These are phyloP conservation scores for Charadrius vociferus DNA, from an alignment of 2,113 vertebrate species.

Conservation along the genomic window DNA sequence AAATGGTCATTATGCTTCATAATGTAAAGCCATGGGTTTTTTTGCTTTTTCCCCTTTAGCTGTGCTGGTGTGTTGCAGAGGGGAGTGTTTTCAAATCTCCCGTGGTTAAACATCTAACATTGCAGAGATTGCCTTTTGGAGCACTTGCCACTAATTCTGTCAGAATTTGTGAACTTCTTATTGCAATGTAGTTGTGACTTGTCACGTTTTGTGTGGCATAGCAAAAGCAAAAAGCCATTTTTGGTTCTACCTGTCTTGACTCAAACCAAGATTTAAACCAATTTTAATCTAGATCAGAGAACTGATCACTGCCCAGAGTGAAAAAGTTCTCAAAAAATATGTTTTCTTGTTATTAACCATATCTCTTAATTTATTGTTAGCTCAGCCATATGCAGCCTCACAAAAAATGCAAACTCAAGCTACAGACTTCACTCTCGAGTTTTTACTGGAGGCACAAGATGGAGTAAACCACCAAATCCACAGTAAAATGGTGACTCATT, in stretches of 20 bases:
- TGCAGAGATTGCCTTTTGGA: background rate
- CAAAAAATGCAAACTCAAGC: background rate
- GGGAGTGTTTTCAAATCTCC: background rate
- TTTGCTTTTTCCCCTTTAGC: background rate
- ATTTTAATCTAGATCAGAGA: background rate
- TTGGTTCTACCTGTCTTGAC: background rate
- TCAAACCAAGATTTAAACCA: background rate
- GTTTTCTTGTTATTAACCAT: background rate
- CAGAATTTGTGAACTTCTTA: background rate
- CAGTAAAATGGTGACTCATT: background rate
- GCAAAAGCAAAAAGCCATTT: background rate
- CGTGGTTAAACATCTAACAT: fast-evolving
- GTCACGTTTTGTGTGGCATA: background rate
- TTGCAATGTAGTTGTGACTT: background rate
- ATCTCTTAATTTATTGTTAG: background rate
- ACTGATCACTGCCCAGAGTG: background rate
- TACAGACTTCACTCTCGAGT: background rate
- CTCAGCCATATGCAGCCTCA: background rate
- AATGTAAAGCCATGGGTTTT: background rate
- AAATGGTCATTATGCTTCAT: background rate
- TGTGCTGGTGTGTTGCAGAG: background rate
- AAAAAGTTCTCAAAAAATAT: background rate
- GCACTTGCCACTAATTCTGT: background rate
- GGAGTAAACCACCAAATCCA: background rate
- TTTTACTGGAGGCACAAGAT: background rate